These are phyloP conservation scores for Venusia cambrica DNA, from an alignment of 2,888 invertebrate genomes.

Conservation along the genomic window DNA sequence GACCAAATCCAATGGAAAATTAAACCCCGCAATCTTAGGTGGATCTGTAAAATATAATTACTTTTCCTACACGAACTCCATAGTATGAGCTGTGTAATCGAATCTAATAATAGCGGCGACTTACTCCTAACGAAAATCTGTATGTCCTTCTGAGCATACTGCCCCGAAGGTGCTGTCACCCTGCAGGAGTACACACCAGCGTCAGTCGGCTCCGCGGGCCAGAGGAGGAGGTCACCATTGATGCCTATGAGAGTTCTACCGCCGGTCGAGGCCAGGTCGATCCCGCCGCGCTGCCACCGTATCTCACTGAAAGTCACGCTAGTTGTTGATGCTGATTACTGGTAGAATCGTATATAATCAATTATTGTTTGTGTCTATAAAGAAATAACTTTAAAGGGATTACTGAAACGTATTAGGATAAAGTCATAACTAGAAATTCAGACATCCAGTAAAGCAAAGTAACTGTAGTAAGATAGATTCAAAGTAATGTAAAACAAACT, in stretches of 20 bases:
- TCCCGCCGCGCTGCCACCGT: conserved; percentile 65
- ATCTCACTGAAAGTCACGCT: conserved; percentile 69
- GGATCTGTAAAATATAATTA: conserved; percentile 77
- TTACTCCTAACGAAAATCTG: conserved; percentile 87
- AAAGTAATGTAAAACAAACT: too few species aligned
- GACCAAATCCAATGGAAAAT: conserved; percentile 89
- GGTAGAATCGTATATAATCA: too few species aligned
- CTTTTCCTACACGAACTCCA: too few species aligned
- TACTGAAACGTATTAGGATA: too few species aligned
- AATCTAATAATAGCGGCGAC: too few species aligned
- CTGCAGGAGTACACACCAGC: conserved; percentile 90
- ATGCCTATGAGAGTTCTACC: conserved; percentile 51
- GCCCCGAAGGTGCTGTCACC: conserved; percentile 86
- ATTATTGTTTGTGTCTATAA: too few species aligned
- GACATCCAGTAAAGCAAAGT: too few species aligned
- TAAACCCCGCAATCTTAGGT: conserved; percentile 91
- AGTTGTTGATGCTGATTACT: too few species aligned
- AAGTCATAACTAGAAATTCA: too few species aligned
- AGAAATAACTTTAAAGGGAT: too few species aligned
- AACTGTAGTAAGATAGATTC: too few species aligned
- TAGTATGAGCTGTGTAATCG: too few species aligned
- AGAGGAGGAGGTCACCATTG: conserved; percentile 63
- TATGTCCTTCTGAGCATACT: conserved; percentile 87
- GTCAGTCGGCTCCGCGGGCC: conserved; percentile 83
- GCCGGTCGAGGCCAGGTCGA: conserved; percentile 48